A percentile compares a stretch with the other conserved stretches of the same genome.
These are phyloP conservation scores for Aptenodytes patagonicus DNA, from an alignment of 2,113 vertebrate species.

Conservation along the genomic window DNA sequence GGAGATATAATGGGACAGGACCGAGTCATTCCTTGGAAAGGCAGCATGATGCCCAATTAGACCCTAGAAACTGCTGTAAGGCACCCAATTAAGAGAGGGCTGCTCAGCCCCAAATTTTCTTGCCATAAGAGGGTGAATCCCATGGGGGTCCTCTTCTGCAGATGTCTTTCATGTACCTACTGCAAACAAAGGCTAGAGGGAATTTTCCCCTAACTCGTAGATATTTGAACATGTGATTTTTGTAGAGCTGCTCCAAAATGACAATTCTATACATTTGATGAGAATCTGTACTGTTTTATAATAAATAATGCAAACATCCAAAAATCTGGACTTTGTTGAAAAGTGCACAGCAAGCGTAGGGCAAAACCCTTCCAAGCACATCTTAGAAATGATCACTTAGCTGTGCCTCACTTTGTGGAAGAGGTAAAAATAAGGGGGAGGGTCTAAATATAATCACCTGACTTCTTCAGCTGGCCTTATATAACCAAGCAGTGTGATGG, in stretches of 20 bases:
- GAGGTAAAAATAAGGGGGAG: neutral
- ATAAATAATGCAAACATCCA: neutral
- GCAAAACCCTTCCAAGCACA: neutral
- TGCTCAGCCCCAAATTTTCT: neutral
- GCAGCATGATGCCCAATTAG: neutral
- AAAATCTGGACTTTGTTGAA: too few relatives aligned
- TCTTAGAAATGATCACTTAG: neutral
- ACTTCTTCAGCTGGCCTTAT: neutral
- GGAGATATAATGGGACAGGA: neutral
- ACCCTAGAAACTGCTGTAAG: neutral
- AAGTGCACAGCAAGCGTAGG: rapidly evolving
- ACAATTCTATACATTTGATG: neutral
- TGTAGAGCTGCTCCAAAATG: neutral
- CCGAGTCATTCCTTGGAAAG: neutral
- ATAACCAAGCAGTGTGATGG: neutral
- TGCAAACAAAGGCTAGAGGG: neutral
- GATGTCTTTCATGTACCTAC: neutral
- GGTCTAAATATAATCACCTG: neutral
- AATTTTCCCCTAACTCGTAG: neutral
- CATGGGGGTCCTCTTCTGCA: neutral
- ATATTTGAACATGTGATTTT: neutral
- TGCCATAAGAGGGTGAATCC: neutral
- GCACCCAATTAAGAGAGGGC: neutral
- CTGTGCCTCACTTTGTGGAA: neutral
- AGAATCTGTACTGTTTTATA: neutral